These are phyloP conservation scores for Neoscelio sp. DNA, from an alignment of 2,888 invertebrate species.

Conservation along the genomic window DNA sequence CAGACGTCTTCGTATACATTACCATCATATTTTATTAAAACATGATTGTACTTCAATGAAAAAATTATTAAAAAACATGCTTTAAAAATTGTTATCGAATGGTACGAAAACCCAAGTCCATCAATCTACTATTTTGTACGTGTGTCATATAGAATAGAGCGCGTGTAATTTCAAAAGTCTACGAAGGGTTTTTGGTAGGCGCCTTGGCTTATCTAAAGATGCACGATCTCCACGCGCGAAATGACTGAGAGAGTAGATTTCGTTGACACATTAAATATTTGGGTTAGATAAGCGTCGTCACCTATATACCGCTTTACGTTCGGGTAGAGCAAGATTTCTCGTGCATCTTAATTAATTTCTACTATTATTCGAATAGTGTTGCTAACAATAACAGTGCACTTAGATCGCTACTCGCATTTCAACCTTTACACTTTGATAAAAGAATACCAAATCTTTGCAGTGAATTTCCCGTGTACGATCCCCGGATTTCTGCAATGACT, in stretches of 20 bases:
- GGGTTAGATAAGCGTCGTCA: constrained; percentile 30
- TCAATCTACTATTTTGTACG: not conserved
- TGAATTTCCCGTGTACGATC: not conserved
- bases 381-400: constrained; percentile 1
- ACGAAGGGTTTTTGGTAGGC: not conserved
- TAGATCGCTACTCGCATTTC: not conserved
- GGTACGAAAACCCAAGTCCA: not conserved
- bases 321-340: constrained; percentile 8
- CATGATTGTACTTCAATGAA: too few species aligned
- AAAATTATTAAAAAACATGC: too few species aligned
- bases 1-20: too few species aligned
- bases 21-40: too few species aligned
- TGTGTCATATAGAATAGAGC: constrained; percentile 2
- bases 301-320: constrained; percentile 22
- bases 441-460: not conserved
- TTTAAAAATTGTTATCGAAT: not conserved
- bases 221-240: constrained; percentile 25
- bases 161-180: constrained; percentile 21
- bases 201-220: constrained; percentile 24
- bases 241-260: constrained; percentile 32
- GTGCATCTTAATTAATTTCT: constrained; percentile 31
- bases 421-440: not conserved
- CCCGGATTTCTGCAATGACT: too few species aligned
- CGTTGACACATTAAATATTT: constrained; percentile 48
- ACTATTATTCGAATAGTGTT: constrained; percentile 24